Percentiles rank a stretch among this genome's conserved stretches.
Conservation (phyloP, 2,888 invertebrate species). For the Lasioglossum zephyrum region DNA sequence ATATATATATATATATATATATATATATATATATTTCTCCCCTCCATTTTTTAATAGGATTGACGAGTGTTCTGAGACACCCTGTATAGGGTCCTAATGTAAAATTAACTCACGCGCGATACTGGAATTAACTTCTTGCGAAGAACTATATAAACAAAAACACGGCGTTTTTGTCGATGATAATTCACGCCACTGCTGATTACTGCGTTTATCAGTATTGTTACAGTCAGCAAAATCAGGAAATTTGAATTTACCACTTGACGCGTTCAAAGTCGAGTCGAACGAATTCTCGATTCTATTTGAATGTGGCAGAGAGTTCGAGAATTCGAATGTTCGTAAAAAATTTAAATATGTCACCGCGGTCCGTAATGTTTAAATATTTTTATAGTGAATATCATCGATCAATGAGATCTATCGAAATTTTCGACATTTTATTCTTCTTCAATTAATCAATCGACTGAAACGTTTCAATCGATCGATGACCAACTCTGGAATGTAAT, state of each 20-base stretch:
- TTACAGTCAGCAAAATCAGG: constrained; percentile 18
- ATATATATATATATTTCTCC: neutral
- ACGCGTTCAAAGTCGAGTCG: constrained; percentile 16
- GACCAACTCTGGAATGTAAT: neutral
- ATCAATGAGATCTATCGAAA: neutral
- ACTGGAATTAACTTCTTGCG: constrained; percentile 62
- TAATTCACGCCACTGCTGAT: constrained; percentile 50
- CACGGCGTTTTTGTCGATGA: constrained; percentile 54
- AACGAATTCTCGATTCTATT: constrained; percentile 18
- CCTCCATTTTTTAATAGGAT: neutral
- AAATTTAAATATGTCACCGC: neutral
- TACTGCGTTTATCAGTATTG: constrained; percentile 42
- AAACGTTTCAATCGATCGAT: neutral
- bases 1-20: too few species aligned
- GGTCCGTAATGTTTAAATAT: neutral
- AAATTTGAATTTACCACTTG: constrained; percentile 37
- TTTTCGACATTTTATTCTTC: neutral
- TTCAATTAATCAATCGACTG: neutral
- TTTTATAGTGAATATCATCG: neutral
- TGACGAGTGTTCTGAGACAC: neutral
- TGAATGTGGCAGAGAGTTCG: neutral
- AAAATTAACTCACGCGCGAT: constrained; percentile 69
- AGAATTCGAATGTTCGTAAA: neutral
- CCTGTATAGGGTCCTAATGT: constrained; percentile 54
- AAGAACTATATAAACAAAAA: constrained; percentile 61